Evolutionary conservation across 2,113 vertebrate species (phyloP), one percentile per base, ranked within the genome.

Genomic region (Propithecus coquereli): DNA sequence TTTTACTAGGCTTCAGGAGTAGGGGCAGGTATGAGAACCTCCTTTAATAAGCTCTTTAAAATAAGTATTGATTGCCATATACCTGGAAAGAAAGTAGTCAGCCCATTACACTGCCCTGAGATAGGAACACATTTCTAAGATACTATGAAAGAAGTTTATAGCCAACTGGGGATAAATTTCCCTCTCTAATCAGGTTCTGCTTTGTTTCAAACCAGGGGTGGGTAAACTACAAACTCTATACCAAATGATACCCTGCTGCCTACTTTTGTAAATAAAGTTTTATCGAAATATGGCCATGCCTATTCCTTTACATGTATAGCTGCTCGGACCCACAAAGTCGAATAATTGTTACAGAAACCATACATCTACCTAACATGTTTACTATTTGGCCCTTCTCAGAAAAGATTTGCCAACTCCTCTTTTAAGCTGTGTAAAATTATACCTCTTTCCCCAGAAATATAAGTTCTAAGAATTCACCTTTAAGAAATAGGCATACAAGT

Each of bases 251-350:
- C 30, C n/a, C 32, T 81, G 57, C 16, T 52, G 17, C 45, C 71
- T 74, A 77, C 13, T 91, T 97, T 90, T 90, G 8, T 61, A 91
- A 95, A 83, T 96, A 68, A 94, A 97, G 76, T 81, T 91, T 96
- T 94, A 94, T 1, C 94, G 23, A 94, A 92, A 94, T 65, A 61
- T 1, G 77, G 16, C 45, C 27, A 81, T 43, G 7, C 2, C 73
- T 93, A 74, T 54, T 68, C 32, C 57, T 85, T 70, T 73, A 93
- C 7, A 71, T 18, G 81, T 30, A 57, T 14, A 87, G 2, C 22
- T 88, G 2, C 34, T 34, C 87, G 14, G 7, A 8, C 20, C 65
- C 83, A 84, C 52, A 94, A 20, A 77, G 32, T n/a, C 30, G 23
- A 94, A 52, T 79, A 86, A 47, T 34, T 90, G 22, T 43, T 90